Conservation (phyloP, 2,888 invertebrate genomes). For the Sylvicola cinctus region DNA sequence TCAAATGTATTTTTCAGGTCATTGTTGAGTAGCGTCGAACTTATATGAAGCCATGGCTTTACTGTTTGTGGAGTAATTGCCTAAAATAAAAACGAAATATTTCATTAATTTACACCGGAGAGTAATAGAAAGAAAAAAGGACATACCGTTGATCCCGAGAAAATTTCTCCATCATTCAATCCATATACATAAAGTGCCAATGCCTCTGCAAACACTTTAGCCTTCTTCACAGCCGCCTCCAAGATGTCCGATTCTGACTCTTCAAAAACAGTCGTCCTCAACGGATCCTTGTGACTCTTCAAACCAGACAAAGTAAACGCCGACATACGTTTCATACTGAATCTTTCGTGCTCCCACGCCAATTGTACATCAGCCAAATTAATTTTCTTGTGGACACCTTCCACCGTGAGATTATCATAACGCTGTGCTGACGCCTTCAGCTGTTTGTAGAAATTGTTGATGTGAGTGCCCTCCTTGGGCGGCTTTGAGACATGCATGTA, state of each 20-base stretch:
- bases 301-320: slow-evolving; percentile 80
- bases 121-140: slow-evolving; percentile 2
- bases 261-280: slow-evolving; percentile 20
- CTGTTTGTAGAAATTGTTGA: slow-evolving; percentile 42
- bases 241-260: slow-evolving; percentile 11
- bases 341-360: slow-evolving; percentile 95
- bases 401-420: slow-evolving; percentile 30
- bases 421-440: slow-evolving; percentile 34
- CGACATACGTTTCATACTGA: slow-evolving; percentile 75
- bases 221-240: slow-evolving; percentile 28
- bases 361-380: slow-evolving; percentile 79
- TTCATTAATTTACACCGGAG: slow-evolving; percentile 3
- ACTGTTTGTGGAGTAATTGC: slow-evolving; percentile 52
- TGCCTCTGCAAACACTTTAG: slow-evolving; percentile 59
- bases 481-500: slow-evolving; percentile 93
- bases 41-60: slow-evolving; percentile 52
- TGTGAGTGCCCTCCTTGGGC: slow-evolving; percentile 65
- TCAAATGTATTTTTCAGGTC: slow-evolving; percentile 51
- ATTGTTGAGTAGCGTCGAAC: slow-evolving; percentile 43
- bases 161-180: slow-evolving; percentile 40
- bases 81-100: slow-evolving; percentile 26
- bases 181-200: slow-evolving; percentile 67
- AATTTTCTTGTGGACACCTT: slow-evolving; percentile 84
- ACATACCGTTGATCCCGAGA: slow-evolving; percentile 29
- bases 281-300: slow-evolving; percentile 22